Evolutionary conservation across 2,113 vertebrate species (phyloP).

Genomic region (Onychostruthus taczanowskii): DNA sequence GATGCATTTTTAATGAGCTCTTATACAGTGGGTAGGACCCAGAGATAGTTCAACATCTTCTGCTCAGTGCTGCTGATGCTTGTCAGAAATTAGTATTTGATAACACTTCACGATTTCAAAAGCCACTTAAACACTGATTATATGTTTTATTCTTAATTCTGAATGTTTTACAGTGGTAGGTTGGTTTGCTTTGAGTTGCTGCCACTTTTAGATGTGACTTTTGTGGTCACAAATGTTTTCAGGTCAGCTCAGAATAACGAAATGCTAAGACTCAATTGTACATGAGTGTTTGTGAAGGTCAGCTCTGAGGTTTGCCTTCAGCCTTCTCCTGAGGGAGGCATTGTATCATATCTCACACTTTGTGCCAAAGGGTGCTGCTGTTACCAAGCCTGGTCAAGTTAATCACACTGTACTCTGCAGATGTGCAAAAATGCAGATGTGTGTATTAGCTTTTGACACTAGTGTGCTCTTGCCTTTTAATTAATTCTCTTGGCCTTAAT

Average conservation of each 20-base stretch:
- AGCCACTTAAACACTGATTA: neutral
- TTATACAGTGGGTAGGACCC: neutral
- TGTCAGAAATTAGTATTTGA: neutral
- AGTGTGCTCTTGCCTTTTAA: neutral
- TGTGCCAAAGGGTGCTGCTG: neutral
- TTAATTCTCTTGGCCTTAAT: neutral
- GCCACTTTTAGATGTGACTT: neutral
- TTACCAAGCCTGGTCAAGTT: neutral
- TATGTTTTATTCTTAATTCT: neutral
- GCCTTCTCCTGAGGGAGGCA: neutral
- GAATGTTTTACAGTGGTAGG: neutral
- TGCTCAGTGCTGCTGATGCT: neutral
- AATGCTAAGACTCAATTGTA: neutral
- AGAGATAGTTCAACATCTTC: neutral
- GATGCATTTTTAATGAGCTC: conserved; percentile 10
- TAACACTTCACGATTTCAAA: neutral
- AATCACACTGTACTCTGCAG: neutral
- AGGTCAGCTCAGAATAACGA: neutral
- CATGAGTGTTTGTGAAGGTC: neutral
- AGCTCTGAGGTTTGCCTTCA: neutral
- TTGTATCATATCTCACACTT: neutral
- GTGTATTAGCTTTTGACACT: neutral
- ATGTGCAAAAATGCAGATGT: neutral
- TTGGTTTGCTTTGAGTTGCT: neutral
- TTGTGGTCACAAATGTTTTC: neutral